phyloP scores from a whole-genome alignment of 2,888 invertebrate genomes.

The Lamellibrachia satsuma region DNA sequence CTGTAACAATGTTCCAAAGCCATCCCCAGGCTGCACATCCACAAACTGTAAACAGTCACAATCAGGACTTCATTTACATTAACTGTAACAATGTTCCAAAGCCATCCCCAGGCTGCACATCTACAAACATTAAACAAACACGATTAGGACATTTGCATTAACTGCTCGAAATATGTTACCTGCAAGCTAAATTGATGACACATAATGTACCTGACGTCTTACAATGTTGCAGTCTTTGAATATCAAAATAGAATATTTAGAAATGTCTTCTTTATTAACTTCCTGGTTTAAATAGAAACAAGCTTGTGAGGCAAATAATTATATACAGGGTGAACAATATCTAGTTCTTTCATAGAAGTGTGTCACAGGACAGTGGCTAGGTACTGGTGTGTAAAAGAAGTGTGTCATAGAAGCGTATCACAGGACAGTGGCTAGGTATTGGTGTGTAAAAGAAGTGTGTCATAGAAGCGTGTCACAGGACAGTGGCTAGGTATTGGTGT shows the following conservation, averaged over 20 bases:
- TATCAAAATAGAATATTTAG: not conserved
- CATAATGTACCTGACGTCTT: not conserved
- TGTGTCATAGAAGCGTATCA: too few relatives aligned
- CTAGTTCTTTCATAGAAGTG: too few relatives aligned
- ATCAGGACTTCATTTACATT: too few relatives aligned
- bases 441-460: too few relatives aligned
- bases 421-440: too few relatives aligned
- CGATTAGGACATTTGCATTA: not conserved
- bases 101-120: constrained; percentile 65
- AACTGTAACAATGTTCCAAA: constrained; percentile 64
- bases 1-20: constrained; percentile 65
- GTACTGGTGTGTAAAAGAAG: too few relatives aligned
- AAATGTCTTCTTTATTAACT: not conserved
- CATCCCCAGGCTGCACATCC: constrained; percentile 65
- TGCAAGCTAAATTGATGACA: not conserved
- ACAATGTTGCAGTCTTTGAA: not conserved
- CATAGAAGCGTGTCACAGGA: too few relatives aligned
- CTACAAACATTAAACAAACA: constrained; percentile 52
- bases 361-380: too few relatives aligned
- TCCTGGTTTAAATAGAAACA: not conserved
- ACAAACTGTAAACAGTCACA: constrained; percentile 55
- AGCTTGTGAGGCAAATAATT: too few relatives aligned
- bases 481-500: too few relatives aligned
- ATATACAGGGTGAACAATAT: too few relatives aligned
- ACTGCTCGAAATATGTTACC: too few relatives aligned